Evolutionary conservation across 2,113 vertebrate species (phyloP), one percentile per base, ranked within the genome.

Genomic region (Zosterops lateralis): DNA sequence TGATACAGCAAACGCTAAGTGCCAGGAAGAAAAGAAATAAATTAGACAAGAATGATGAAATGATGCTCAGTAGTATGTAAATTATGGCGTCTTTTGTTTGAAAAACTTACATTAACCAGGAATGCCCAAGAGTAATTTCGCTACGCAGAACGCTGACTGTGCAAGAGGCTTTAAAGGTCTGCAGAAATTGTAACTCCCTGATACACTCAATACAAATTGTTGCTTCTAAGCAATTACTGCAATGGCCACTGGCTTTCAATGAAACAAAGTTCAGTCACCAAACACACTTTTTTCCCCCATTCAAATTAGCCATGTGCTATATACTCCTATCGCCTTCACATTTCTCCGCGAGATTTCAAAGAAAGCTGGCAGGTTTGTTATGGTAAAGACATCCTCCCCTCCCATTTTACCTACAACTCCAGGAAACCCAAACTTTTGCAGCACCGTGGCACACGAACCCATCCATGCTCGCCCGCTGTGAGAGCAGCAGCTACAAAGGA

Each of bases 1-100:
- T 17, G 18, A 42, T 5, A 26, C 0, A 1, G 29, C 28, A 56
- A 80, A 84, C 32, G 38, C 0, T 1, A 6, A 34, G 9, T 2
- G 32, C 12, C 50, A 51, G 2, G 26, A 12, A 44, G 11, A 11
- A 40, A 32, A 16, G 19, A 28, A 31, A 7, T 9, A 12, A 9
- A 40, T n/a, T 29, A 51, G 17, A 68, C 65, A 77, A 17, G 7
- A 78, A 36, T 15, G 44, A 76, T 7, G 7, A 40, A 84, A 34
- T 1, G 8, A 83, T 28, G 40, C 22, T 75, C 45, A 75, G 24
- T 1, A 45, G 36, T 24, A 67, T 3, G 18, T 42, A 26, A 86
- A 75, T 8, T 13, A 45, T 8, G 12, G 2, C 0, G 19, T 25
- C 18, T 42, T 72, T 28, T 7, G 32, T 34, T 9, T 8, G 20